Evolutionary conservation across 1,140 invertebrate species (phyloP).

Genomic region (Drosophila micromelanica): DNA sequence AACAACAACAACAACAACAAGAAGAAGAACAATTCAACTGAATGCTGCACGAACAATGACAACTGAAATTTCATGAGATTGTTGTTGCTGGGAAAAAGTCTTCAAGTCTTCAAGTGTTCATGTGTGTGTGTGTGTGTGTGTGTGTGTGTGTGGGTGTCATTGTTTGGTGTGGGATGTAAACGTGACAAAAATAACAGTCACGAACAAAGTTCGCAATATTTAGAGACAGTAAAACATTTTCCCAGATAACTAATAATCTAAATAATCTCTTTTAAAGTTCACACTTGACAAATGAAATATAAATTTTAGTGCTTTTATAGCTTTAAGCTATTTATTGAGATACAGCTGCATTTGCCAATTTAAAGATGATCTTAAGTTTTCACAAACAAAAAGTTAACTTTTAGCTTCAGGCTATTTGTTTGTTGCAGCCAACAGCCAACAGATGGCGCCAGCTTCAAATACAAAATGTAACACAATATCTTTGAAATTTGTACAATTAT

Average conservation of each 20-base stretch:
- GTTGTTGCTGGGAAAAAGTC: slow-evolving; percentile 15
- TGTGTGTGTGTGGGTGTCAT: not conserved
- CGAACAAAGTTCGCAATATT: slow-evolving; percentile 7
- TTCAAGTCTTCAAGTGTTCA: slow-evolving; percentile 5
- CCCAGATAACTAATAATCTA: not conserved
- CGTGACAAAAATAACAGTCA: slow-evolving; percentile 47
- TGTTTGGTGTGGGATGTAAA: slow-evolving; percentile 14
- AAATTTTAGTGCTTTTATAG: not conserved
- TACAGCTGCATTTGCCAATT: not conserved
- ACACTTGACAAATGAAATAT: not conserved
- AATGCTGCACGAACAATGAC: slow-evolving; percentile 69
- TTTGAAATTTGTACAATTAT: not conserved
- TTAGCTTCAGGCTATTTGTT: slow-evolving; percentile 3
- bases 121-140: not conserved
- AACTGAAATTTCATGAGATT: slow-evolving; percentile 66
- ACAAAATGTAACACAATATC: not conserved
- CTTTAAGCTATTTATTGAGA: not conserved
- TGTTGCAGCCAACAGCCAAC: too few species aligned
- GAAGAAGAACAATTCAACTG: slow-evolving; percentile 34
- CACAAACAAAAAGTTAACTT: not conserved
- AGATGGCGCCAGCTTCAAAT: not conserved
- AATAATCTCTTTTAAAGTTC: not conserved
- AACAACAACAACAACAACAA: slow-evolving; percentile 26
- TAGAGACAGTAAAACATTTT: not conserved
- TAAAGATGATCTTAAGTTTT: not conserved